Evolutionary conservation across 2,888 invertebrate genomes (phyloP).

Genomic region (Pseudanteris insignis): DNA sequence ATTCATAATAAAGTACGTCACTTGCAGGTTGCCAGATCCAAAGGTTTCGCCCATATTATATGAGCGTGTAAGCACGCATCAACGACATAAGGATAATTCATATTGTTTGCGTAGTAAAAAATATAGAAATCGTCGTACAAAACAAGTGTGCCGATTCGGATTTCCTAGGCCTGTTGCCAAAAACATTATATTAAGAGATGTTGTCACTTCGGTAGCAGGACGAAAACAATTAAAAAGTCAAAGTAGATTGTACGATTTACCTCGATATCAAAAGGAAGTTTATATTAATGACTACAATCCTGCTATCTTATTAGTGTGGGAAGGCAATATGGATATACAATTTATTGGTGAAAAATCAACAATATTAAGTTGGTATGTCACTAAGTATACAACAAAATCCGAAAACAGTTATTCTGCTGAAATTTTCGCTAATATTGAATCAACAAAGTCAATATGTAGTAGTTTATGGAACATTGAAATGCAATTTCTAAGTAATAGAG

Average conservation of each 20-base stretch:
- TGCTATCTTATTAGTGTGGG: constrained; percentile 49
- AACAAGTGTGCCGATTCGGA: neutral
- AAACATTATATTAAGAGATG: neutral
- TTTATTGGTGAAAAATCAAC: constrained; percentile 50
- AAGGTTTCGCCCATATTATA: neutral
- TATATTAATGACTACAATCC: constrained; percentile 48
- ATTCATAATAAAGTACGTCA: constrained; percentile 41
- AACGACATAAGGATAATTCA: neutral
- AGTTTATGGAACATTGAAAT: constrained; percentile 45
- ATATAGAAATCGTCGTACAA: too few species aligned
- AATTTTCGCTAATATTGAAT: constrained; percentile 47
- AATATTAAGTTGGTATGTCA: constrained; percentile 42
- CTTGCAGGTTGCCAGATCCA: constrained; percentile 19
- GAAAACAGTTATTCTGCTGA: neutral
- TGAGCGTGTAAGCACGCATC: neutral
- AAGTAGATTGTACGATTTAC: constrained; percentile 51
- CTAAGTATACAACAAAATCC: constrained; percentile 47
- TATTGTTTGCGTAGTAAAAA: neutral
- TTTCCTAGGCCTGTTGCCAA: neutral
- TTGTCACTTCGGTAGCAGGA: constrained; percentile 45
- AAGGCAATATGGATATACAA: constrained; percentile 55
- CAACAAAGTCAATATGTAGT: constrained; percentile 49
- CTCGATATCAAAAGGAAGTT: constrained; percentile 36
- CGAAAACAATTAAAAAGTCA: constrained; percentile 47
- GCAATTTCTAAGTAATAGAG: constrained; percentile 12